Evolutionary conservation across 2,888 invertebrate genomes (phyloP).

Genomic region (Drosophila birchii): DNA sequence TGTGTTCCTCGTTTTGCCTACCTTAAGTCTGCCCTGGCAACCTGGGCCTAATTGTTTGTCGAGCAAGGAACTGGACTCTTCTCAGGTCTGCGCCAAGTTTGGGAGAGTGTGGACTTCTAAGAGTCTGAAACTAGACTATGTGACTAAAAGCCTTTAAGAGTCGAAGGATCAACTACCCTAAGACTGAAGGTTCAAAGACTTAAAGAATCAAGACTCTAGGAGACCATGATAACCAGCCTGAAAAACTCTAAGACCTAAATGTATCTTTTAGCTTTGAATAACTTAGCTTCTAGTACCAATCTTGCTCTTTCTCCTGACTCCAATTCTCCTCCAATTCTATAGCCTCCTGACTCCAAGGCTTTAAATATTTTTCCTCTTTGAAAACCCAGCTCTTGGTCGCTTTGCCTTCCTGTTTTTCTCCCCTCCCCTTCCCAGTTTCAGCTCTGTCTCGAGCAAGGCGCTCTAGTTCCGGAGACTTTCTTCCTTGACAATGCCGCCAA

Average conservation of each 20-base stretch:
- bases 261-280: neutral
- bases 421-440: neutral
- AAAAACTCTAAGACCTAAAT: neutral
- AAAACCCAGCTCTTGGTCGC: neutral
- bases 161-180: too few species aligned
- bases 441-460: constrained; percentile 56
- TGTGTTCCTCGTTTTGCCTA: constrained; percentile 70
- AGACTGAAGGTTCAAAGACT: neutral
- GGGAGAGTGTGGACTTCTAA: neutral
- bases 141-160: too few species aligned
- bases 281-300: neutral
- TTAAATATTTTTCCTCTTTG: neutral
- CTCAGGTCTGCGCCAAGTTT: neutral
- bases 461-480: constrained; percentile 73
- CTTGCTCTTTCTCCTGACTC: neutral
- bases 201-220: neutral
- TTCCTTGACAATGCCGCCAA: constrained; percentile 57
- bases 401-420: neutral
- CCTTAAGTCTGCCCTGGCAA: constrained; percentile 47
- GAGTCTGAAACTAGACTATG: too few species aligned
- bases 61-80: constrained; percentile 22
- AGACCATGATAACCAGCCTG: neutral
- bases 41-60: constrained; percentile 74
- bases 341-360: neutral
- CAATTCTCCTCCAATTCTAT: neutral